Percentiles rank a stretch among this genome's conserved stretches.
Conservation (phyloP, 2,797 vertebrate genomes). For the Cottoperca gobio region DNA sequence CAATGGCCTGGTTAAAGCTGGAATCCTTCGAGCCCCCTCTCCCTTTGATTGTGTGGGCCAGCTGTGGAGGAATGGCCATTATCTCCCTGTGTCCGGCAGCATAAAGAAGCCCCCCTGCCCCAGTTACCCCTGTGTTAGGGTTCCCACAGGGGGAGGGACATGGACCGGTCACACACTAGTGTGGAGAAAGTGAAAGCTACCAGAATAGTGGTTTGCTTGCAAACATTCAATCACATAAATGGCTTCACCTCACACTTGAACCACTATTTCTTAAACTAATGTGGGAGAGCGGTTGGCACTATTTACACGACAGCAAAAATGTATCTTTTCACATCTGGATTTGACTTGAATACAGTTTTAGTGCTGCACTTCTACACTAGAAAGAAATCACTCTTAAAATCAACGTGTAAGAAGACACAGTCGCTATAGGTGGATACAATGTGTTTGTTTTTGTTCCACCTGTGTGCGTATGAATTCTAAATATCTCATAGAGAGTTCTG, state of each 20-base stretch:
- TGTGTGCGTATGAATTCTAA: constrained; percentile 57
- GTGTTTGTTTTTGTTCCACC: constrained; percentile 37
- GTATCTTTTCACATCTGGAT: constrained; percentile 46
- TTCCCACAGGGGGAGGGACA: constrained; percentile 84
- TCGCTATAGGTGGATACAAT: not conserved
- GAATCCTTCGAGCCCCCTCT: constrained; percentile 86
- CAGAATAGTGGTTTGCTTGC: constrained; percentile 38
- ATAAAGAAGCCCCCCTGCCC: constrained; percentile 79
- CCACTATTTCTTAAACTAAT: constrained; percentile 34
- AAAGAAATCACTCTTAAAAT: not conserved
- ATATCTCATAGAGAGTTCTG: constrained; percentile 62
- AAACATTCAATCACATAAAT: constrained; percentile 52
- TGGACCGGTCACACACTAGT: constrained; percentile 66
- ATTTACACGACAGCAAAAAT: constrained; percentile 39
- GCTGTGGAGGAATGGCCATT: constrained; percentile 88
- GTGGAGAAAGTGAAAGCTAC: constrained; percentile 69
- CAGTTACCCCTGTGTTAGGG: constrained; percentile 69
- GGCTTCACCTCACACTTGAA: constrained; percentile 57
- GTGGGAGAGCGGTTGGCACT: constrained; percentile 19
- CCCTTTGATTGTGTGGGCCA: constrained; percentile 87
- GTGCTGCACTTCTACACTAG: not conserved
- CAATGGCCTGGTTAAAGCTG: constrained; percentile 96
- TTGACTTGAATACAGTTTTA: not conserved
- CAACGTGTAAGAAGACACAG: not conserved
- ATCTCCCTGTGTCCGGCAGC: constrained; percentile 82